Percentiles rank a stretch among this genome's conserved stretches.
Conservation (phyloP, 2,888 invertebrate genomes). For the Spisula solida region DNA sequence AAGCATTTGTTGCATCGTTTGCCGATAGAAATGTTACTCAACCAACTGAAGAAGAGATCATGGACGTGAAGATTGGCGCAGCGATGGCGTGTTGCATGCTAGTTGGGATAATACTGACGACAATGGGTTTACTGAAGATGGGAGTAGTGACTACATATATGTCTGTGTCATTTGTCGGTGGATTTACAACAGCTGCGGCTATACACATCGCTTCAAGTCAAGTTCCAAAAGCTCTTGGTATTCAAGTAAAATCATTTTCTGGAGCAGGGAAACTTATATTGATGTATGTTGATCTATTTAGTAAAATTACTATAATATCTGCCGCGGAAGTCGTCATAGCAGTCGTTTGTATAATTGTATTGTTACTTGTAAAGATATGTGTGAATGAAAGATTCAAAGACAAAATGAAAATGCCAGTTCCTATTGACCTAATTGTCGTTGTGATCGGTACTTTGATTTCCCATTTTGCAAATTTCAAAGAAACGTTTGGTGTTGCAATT, state of each 20-base stretch:
- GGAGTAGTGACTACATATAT: constrained; percentile 79
- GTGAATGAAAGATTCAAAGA: constrained; percentile 79
- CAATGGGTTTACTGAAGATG: constrained; percentile 74
- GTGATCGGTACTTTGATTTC: constrained; percentile 78
- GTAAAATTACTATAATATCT: constrained; percentile 90
- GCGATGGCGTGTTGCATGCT: constrained; percentile 62
- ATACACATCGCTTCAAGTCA: constrained; percentile 78
- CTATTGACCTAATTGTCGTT: constrained; percentile 84
- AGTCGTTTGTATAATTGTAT: constrained; percentile 90
- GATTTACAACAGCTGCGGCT: constrained; percentile 78
- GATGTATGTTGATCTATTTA: constrained; percentile 90
- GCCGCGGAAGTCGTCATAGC: constrained; percentile 91
- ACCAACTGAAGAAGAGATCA: constrained; percentile 58
- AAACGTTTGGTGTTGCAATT: constrained; percentile 67
- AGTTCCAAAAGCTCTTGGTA: constrained; percentile 71
- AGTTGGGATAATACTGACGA: constrained; percentile 73
- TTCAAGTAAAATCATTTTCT: constrained; percentile 59
- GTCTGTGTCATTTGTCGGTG: constrained; percentile 78
- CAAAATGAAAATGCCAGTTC: constrained; percentile 82
- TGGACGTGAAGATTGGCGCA: constrained; percentile 54
- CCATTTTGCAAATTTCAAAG: constrained; percentile 75
- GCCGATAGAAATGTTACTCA: not conserved
- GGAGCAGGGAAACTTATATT: constrained; percentile 82
- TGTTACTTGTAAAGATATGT: constrained; percentile 88
- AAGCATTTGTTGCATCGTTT: constrained; percentile 31